Base-by-base conservation (phyloP, 2,888 invertebrate species). In the Rotaria macrura region DNA sequence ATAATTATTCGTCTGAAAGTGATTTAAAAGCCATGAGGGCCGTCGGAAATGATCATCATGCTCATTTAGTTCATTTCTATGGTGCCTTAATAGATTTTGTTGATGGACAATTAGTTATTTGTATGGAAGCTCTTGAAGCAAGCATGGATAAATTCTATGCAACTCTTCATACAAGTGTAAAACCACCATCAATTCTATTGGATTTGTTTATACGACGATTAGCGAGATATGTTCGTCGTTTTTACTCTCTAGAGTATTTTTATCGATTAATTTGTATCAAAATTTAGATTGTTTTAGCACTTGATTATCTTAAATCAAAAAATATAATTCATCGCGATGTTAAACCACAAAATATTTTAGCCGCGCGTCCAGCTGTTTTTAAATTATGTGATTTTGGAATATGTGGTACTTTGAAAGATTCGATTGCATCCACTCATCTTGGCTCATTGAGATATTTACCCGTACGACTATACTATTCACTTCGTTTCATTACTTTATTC, bases 321-420 rank as follows among this genome's bases (percentile, higher is more conserved):
- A 79, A 43, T 79, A 14, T 79, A 40, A 79, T 79, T n/a, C 79
- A 79, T 79, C 79, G 79, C 5, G 79, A 79, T 79, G 9, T 79
- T 1, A 79, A 79, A 79, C 79, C 79, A 43, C 43, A 43, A 43
- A 79, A 79, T 43, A 79, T 79, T 4, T 43, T 79, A 40, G 43
- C 43, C 12, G 25, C 25, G n/a, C 12, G 12, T 12, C 25, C 25
- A 25, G 7, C 43, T 25, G n/a, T 79, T 3, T 79, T 79, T 79
- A 79, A 79, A 79, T 79, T 79, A 43, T 79, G 79, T 43, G 79
- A 79, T 43, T 79, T 79, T 79, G 79, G 79, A 10, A 40, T 79
- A 34, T 40, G 43, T 79, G 79, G 79, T 0, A 10, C 23, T 12
- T 43, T 79, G 43, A 79, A 43, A 40, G 43, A 79, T 79, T 79